Evolutionary conservation across 2,888 invertebrate species (phyloP), one percentile per base, ranked within the genome.

Genomic region (Altica lythri): DNA sequence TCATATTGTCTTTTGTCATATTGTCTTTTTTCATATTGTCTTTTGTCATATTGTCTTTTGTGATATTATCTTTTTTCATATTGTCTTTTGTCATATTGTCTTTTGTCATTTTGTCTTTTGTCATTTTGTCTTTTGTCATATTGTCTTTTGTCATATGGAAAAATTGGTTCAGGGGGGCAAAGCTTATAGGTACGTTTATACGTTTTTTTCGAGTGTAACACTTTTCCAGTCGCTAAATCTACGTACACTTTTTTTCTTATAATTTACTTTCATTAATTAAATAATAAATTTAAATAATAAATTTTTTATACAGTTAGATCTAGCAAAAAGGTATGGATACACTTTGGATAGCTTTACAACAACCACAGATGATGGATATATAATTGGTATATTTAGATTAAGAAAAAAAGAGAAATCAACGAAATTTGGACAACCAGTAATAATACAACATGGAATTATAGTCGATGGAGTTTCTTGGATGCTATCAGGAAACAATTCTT

Each of bases 331-430:
- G 19, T 78, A 84, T 48, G 87, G 85, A 35, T 90, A 87, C 71
- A 77, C 80, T 0, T 80, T 84, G 0, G 88, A 90, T 72, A 79
- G 81, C 1, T 87, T 89, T 65, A 77, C 80, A 1, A 80, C 88
- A 0, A 73, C 80, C n/a, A 92, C 93, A 0, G 78, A 83, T 12
- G 93, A 93, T 73, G 92, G 91, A 1, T 94, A 89, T 71, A 80
- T 92, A 34, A 77, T 93, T 32, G 86, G 84, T 1, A 29, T 66
- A n/a, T 63, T 60, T 52, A 49, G 66, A 37, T 35, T 67, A 13
- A 32, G 14, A 6, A 44, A 59, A 22, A 57, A 56, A 14, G 43
- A 42, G 0, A 32, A 27, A n/a, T 32, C 35, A 4, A 34, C 18
- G 2, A 2, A 10, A 9, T 51, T 45, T 49, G 46, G 55, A 49